A percentile compares a stretch with the other conserved stretches of the same genome.
phyloP scores from a whole-genome alignment of 2,113 vertebrate species.

The Petaurus breviceps region DNA sequence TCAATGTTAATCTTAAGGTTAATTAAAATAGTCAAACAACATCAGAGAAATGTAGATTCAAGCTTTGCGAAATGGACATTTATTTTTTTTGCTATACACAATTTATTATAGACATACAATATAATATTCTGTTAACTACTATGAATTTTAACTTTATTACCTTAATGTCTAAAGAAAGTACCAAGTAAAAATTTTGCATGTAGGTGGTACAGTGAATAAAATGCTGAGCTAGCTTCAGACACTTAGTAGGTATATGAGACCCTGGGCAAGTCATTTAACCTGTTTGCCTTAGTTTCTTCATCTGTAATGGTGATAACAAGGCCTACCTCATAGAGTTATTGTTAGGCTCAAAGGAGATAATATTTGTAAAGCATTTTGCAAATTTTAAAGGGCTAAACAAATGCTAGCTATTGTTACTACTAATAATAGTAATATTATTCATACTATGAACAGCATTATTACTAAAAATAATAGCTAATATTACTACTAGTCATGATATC shows the following conservation, averaged over 20 bases:
- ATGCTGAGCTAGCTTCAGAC: not conserved
- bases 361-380: not conserved
- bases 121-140: not conserved
- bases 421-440: not conserved
- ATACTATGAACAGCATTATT: not conserved
- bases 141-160: not conserved
- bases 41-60: not conserved
- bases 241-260: not conserved
- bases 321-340: not conserved
- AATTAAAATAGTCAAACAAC: not conserved
- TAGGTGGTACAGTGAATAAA: not conserved
- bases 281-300: not conserved
- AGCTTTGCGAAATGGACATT: not conserved
- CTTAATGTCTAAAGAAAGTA: not conserved
- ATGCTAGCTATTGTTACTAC: not conserved
- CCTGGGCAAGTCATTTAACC: not conserved
- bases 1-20: not conserved
- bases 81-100: not conserved
- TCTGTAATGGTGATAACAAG: not conserved
- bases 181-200: not conserved
- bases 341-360: not conserved
- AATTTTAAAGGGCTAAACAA: not conserved
- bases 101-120: not conserved
- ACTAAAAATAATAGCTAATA: not conserved
- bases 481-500: no score